phyloP scores from a whole-genome alignment of 2,888 invertebrate genomes.

The Lasioglossum vierecki region DNA sequence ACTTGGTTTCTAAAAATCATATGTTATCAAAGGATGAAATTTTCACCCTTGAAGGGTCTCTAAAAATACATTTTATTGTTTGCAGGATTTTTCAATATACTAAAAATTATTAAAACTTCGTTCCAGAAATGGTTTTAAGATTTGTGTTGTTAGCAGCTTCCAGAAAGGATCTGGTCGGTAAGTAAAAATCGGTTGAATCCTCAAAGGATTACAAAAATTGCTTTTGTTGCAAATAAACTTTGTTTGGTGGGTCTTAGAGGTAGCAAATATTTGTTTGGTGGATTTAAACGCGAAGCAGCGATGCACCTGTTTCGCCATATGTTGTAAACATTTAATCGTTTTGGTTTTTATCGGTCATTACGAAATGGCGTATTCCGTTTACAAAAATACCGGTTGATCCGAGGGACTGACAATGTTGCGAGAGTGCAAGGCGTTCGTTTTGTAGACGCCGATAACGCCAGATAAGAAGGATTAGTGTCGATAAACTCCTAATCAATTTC shows the following conservation, averaged over 20 bases:
- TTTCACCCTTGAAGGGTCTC: background rate
- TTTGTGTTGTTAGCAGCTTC: background rate
- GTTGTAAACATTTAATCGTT: background rate
- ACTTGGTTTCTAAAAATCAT: background rate
- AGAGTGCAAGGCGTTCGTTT: conserved; percentile 7
- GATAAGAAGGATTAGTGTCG: conserved; percentile 34
- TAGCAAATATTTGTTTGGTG: background rate
- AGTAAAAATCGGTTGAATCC: background rate
- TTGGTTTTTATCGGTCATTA: background rate
- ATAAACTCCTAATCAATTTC: conserved; percentile 32
- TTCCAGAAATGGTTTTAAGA: background rate
- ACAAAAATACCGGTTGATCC: background rate
- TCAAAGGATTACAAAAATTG: too few relatives aligned
- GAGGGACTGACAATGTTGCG: background rate
- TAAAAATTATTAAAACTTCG: background rate
- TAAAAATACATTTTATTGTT: background rate
- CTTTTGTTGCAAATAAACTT: background rate
- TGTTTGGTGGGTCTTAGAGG: background rate
- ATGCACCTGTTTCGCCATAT: background rate
- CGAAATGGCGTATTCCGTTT: background rate
- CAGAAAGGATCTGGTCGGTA: background rate
- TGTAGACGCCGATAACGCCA: conserved; percentile 8
- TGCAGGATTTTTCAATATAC: background rate
- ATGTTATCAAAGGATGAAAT: background rate
- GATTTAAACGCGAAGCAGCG: background rate